Base-by-base conservation (phyloP, 2,888 invertebrate species). In the Cataglyphis livida region DNA sequence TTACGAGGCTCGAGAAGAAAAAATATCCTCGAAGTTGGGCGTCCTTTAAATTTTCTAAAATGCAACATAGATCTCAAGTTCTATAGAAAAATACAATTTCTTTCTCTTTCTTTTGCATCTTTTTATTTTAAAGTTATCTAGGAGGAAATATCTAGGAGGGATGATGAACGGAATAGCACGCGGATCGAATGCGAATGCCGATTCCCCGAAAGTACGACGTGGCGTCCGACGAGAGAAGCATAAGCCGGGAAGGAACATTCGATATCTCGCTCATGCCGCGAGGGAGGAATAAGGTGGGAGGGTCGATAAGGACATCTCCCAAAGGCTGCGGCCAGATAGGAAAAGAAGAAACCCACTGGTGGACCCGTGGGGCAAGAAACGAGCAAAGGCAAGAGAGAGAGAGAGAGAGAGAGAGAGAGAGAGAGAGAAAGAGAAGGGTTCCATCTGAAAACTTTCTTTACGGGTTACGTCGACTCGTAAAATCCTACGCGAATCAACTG, bases 371-470 rank as follows among this genome's bases (percentile, higher is more conserved):
- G 25, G 41, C 48, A 64, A 61, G 74, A 61, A 74, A 74, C 21
- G 44, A 32, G 35, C 59, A 70, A n/a, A 57, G 25, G 25, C 25
- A 25, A 25, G 25, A 25, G 25, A 25, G 25, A 25, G 25, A 25
- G 25, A 25, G 1, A 25, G 25, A 25, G 25, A 25, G 25, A 25
- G 25, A 57, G 64, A 18, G 35, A 9, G 71, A 10, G 28, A 57
- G 64, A 48, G 25, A 51, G 18, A 61, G 57, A 59, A 38, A 25
- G 68, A 35, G 54, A 62, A 54, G 59, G 78, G 28, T 73, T 85
- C 83, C 59, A 87, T 88, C 84, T 76, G 85, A 88, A 88, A 89
- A 89, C 79, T 89, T 89, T 89, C 87, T 88, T 89, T 89, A 89
- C 71, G 81, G 82, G 44, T 64, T 85, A 88, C 84, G 84, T 73